Evolutionary conservation across 2,888 invertebrate genomes (phyloP), one percentile per base, ranked within the genome.

Genomic region (Drosophila colorata): DNA sequence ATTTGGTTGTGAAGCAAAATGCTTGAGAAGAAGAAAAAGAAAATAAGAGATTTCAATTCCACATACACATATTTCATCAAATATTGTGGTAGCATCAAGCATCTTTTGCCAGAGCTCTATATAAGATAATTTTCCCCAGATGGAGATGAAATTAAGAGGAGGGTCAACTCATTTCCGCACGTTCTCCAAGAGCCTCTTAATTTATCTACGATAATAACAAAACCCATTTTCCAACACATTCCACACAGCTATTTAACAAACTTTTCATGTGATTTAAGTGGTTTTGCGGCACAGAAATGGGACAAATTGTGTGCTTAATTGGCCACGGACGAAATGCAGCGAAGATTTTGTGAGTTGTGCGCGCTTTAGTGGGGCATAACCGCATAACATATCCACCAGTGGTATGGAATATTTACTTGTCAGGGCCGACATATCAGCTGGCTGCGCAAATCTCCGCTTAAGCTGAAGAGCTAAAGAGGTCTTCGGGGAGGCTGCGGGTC

Each of bases 341-440:
- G n/a, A 35, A 48, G 33, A 52, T 48, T 44, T 28, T 53, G 43
- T 28, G 7, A 44, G 44, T 43, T 37, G 25, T n/a, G 20, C 25
- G 33, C 5, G 38, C 20, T 40, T 49, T 51, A 55, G 55, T 43
- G 49, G 41, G n/a, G 5, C 47, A 40, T 13, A 58, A 55, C 53
- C 58, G 55, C 61, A 63, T 41, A 59, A 74, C 57, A 68, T 48
- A 56, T 63, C 60, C 47, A 46, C 37, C 56, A 47, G 18, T 67
- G 57, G 52, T 58, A 67, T 56, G 46, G 28, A 25, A 25, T 41
- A 35, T 51, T 37, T 9, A n/a, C 8, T 46, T 13, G 53, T 7
- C 53, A n/a, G n/a, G n/a, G n/a, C n/a, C n/a, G n/a, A n/a, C n/a
- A n/a, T n/a, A n/a, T n/a, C n/a, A n/a, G 40, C 11, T 11, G 3